Percentiles rank a stretch among this genome's conserved stretches.
These are phyloP conservation scores for Eubasilissa splendida DNA, from an alignment of 2,888 invertebrate species.

Conservation along the genomic window DNA sequence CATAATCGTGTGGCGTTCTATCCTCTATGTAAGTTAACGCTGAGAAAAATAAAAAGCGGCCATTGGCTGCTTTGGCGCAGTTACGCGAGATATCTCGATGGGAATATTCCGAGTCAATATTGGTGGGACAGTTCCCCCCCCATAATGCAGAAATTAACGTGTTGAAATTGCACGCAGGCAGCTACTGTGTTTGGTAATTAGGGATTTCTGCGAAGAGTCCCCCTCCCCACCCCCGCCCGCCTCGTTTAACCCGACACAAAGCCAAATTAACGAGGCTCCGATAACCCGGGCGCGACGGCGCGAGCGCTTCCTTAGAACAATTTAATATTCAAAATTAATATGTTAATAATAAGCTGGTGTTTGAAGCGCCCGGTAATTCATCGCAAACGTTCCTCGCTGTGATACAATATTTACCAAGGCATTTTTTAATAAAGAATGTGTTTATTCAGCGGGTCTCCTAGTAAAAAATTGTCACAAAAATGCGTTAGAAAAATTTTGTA, in stretches of 20 bases:
- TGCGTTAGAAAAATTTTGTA: too few relatives aligned
- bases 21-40: too few relatives aligned
- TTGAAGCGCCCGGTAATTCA: conserved; percentile 3
- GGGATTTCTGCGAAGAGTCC: conserved; percentile 19
- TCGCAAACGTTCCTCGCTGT: background rate
- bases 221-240: background rate
- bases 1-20: too few relatives aligned
- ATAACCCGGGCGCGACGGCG: conserved; percentile 1
- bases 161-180: background rate
- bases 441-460: too few relatives aligned
- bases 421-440: too few relatives aligned
- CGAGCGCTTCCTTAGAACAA: conserved; percentile 18
- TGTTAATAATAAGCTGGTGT: background rate
- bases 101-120: background rate
- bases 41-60: too few relatives aligned
- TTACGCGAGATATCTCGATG: background rate
- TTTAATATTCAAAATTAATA: conserved; percentile 38
- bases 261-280: conserved; percentile 46
- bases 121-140: background rate
- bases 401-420: too few relatives aligned
- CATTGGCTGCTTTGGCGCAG: too few relatives aligned
- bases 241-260: conserved; percentile 47
- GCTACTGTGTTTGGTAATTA: conserved; percentile 36
- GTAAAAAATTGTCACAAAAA: too few relatives aligned
- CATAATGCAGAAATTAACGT: too few relatives aligned